phyloP scores from a whole-genome alignment of 2,888 invertebrate species.

The Melikaiella ostensackeni region DNA sequence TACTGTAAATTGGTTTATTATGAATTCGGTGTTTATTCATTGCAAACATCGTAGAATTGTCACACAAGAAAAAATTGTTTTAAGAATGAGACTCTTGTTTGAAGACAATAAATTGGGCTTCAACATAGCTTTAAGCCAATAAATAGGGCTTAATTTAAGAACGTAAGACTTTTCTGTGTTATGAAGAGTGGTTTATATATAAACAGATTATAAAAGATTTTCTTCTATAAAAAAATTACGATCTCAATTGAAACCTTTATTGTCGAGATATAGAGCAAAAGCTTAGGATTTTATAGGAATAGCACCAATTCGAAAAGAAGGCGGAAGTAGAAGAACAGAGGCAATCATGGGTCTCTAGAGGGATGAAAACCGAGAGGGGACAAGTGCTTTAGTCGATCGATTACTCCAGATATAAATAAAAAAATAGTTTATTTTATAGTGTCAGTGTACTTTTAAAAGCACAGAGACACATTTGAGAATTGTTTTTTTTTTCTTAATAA shows the following conservation, averaged over 20 bases:
- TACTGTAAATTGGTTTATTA: no score
- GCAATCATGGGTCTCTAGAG: conserved; percentile 22
- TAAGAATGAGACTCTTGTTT: no score
- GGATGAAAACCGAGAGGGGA: conserved; percentile 24
- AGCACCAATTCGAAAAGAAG: conserved; percentile 9
- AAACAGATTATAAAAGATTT: background rate
- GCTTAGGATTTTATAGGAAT: background rate
- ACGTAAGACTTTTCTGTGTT: background rate
- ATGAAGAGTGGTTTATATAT: background rate
- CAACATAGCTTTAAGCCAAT: no score
- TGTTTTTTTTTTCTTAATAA: background rate
- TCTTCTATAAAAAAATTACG: background rate
- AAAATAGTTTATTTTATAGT: conserved; percentile 13
- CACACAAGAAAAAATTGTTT: no score
- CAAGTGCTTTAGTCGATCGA: conserved; percentile 14
- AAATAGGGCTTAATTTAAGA: no score
- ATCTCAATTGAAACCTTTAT: background rate
- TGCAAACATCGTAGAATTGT: no score
- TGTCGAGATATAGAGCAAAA: background rate
- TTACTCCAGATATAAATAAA: background rate
- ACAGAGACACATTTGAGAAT: background rate
- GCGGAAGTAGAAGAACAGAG: conserved; percentile 1
- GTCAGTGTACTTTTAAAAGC: background rate
- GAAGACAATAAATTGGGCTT: no score
- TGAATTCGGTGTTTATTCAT: no score